phyloP scores from a whole-genome alignment of 2,113 vertebrate genomes.

The Atractosteus spatula region DNA sequence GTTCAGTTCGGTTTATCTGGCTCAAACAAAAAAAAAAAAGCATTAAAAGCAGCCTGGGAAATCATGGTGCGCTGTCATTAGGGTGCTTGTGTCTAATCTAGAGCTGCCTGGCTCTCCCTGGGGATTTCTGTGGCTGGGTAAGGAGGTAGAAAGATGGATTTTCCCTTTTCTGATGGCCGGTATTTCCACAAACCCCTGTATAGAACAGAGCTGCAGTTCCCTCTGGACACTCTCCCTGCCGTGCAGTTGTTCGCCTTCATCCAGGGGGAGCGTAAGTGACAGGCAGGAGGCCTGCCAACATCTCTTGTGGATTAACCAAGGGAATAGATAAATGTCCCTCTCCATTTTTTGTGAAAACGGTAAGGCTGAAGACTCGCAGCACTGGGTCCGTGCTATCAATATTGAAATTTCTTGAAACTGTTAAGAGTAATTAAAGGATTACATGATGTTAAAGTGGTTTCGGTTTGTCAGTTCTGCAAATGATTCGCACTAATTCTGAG shows the following conservation, averaged over 20 bases:
- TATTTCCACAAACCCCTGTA: too few relatives aligned
- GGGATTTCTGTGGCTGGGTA: too few relatives aligned
- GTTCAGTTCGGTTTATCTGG: not conserved
- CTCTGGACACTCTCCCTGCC: too few relatives aligned
- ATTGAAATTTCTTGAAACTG: not conserved
- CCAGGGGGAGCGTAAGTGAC: too few relatives aligned
- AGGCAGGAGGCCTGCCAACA: too few relatives aligned
- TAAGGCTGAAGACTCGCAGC: not conserved
- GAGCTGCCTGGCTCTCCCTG: too few relatives aligned
- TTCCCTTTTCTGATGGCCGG: too few relatives aligned
- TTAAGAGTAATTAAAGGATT: constrained; percentile 14
- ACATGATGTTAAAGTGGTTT: not conserved
- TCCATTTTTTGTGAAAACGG: not conserved
- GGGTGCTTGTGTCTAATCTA: too few relatives aligned
- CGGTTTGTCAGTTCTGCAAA: not conserved
- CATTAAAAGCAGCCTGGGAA: not conserved
- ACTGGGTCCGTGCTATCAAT: not conserved
- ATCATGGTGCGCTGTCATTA: not conserved
- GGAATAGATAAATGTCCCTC: constrained; percentile 1
- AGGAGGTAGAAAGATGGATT: too few relatives aligned
- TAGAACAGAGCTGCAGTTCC: too few relatives aligned
- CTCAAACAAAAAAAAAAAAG: not conserved
- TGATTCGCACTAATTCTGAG: constrained; percentile 9
- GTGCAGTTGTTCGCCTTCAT: too few relatives aligned
- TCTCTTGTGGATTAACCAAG: not conserved